Base-by-base conservation (phyloP, 2,113 vertebrate species). In the Pyrgilauda ruficollis region DNA sequence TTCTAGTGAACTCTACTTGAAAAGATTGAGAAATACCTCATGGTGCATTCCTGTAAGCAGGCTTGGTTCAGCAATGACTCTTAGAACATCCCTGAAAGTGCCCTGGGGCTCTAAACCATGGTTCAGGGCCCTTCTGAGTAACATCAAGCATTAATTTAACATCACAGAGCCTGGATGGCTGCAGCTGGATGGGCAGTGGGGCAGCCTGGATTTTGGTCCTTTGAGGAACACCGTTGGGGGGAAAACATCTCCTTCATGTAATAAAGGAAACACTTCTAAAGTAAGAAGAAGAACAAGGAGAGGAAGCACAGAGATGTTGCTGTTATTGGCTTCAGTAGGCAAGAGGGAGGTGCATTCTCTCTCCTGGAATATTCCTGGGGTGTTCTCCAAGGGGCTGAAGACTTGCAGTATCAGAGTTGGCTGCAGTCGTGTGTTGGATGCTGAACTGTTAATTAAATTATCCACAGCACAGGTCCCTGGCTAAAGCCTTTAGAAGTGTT, bases 381-480 rank as follows among this genome's bases (percentile, higher is more conserved):
- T 67, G 30, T 80, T 78, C 87, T 94, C 62, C 69, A 61, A 88
- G 74, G 87, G 67, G n/a, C 68, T 50, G 28, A 67, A 89, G 84
- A 75, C 53, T 92, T 89, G 68, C 52, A 84, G 64, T 64, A 56
- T 96, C 75, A 75, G 85, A 94, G 80, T 55, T 93, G 91, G 90
- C 90, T 81, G 75, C 5, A 46, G 92, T 87, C 63, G 41, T 35
- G 80, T 88, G 85, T 58, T 84, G 84, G 84, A 93, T 88, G 91
- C 94, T 84, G 79, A 97, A 93, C 92, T 93, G 91, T 97, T 98
- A 98, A 98, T 98, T 98, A 98, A 98, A 97, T 97, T 96, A 94
- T 88, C 77, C 73, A 66, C 90, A 89, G 94, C 95, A 83, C 30
- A 92, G 89, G 75, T 91, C 80, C 68, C 50, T 74, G 91, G 89